Evolutionary conservation across 1,140 invertebrate genomes (phyloP).

Genomic region (Aphelenchoides fujianensis): DNA sequence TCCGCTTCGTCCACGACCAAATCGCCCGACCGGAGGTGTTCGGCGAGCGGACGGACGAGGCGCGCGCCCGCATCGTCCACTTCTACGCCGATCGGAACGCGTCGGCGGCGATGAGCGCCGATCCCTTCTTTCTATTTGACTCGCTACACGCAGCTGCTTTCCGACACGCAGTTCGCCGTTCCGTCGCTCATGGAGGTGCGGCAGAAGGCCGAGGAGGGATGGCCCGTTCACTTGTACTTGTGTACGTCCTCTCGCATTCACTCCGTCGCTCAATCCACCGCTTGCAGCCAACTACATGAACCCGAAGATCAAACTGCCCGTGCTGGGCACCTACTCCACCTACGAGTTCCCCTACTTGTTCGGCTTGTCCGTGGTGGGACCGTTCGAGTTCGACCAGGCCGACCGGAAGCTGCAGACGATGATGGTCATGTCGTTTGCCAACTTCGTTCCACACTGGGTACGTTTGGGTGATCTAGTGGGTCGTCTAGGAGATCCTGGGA

Average conservation of each 20-base stretch:
- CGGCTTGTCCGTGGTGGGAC: conserved; percentile 36
- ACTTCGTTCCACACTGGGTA: conserved; percentile 36
- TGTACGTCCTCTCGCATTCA: background rate
- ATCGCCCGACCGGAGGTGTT: conserved; percentile 31
- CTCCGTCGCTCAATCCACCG: background rate
- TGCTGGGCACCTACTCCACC: conserved; percentile 30
- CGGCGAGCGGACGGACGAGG: conserved; percentile 36
- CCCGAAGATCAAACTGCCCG: conserved; percentile 33
- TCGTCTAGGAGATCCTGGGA: background rate
- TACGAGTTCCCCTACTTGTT: conserved; percentile 42
- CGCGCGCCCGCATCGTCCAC: conserved; percentile 21
- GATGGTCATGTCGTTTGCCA: conserved; percentile 29
- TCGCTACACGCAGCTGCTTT: conserved; percentile 40
- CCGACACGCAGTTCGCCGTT: conserved; percentile 39
- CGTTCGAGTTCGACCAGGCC: conserved; percentile 31
- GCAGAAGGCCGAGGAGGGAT: conserved; percentile 33
- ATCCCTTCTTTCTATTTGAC: conserved; percentile 33
- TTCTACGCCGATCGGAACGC: conserved; percentile 37
- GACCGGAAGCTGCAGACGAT: conserved; percentile 37
- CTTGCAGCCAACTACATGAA: conserved; percentile 32
- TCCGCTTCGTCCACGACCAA: conserved; percentile 27
- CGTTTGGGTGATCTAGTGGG: background rate
- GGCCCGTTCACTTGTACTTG: conserved; percentile 36
- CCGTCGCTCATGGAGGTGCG: conserved; percentile 33
- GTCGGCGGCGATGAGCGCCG: background rate